phyloP scores from a whole-genome alignment of 2,113 vertebrate species.

The Butorides virescens region DNA sequence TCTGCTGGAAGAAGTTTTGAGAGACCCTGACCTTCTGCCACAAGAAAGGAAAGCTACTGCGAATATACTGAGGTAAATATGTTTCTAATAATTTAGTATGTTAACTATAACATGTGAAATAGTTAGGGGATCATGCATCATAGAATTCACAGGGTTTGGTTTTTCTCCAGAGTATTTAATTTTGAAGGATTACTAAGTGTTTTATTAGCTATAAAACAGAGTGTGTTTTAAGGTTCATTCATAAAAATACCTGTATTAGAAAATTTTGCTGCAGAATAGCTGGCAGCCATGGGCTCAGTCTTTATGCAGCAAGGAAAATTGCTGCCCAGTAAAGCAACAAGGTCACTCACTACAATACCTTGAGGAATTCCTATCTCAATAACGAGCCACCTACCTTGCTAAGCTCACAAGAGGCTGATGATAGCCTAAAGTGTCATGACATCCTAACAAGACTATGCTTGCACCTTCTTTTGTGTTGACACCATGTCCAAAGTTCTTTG shows the following conservation, averaged over 20 bases:
- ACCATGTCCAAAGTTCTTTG: background rate
- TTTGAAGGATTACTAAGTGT: background rate
- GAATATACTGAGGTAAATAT: conserved; percentile 89
- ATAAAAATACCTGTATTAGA: background rate
- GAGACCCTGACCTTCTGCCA: conserved; percentile 94
- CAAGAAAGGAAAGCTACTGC: conserved; percentile 98
- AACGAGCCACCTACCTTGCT: background rate
- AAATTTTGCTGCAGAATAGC: background rate
- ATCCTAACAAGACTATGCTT: background rate
- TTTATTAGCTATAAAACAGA: background rate
- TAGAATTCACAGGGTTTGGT: background rate
- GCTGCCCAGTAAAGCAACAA: background rate
- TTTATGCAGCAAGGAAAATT: background rate
- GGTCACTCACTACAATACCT: background rate
- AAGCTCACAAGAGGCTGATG: background rate
- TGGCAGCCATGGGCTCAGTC: background rate
- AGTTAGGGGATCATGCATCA: background rate
- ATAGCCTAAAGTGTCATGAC: background rate
- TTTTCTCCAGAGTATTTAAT: background rate
- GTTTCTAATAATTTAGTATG: background rate
- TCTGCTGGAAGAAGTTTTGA: conserved; percentile 93
- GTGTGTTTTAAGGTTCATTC: background rate
- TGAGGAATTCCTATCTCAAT: background rate
- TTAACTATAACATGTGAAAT: background rate
- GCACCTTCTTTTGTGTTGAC: background rate